Conservation (phyloP, 2,797 vertebrate genomes). For the Enteromius viviparus region DNA sequence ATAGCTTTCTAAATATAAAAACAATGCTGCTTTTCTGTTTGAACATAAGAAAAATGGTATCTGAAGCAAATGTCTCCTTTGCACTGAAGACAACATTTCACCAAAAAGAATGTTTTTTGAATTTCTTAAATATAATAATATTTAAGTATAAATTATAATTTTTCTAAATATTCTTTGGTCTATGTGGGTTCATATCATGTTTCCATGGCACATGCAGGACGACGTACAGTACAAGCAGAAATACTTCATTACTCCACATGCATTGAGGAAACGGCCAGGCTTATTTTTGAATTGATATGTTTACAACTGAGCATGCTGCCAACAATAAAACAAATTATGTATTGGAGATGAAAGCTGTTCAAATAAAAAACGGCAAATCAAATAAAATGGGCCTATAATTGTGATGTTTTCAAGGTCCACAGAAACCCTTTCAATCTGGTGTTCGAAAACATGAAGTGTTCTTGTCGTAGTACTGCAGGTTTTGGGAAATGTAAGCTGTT, state of each 20-base stretch:
- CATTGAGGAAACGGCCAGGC: not conserved
- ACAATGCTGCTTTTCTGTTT: slow-evolving; percentile 52
- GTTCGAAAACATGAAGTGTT: not conserved
- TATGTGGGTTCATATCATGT: not conserved
- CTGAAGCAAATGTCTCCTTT: slow-evolving; percentile 67
- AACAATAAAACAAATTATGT: slow-evolving; percentile 8
- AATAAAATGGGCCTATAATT: slow-evolving; percentile 5
- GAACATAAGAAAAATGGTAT: slow-evolving; percentile 60
- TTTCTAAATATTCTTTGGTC: not conserved
- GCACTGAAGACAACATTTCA: slow-evolving; percentile 69
- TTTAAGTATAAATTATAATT: slow-evolving; percentile 14
- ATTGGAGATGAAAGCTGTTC: slow-evolving; percentile 22
- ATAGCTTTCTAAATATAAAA: slow-evolving; percentile 63
- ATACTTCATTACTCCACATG: not conserved
- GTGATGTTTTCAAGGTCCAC: slow-evolving; percentile 7
- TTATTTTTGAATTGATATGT: not conserved
- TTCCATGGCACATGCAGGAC: not conserved
- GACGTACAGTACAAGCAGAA: not conserved
- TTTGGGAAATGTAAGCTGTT: not conserved
- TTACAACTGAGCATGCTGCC: slow-evolving; percentile 21
- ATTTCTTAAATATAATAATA: slow-evolving; percentile 20
- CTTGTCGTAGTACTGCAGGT: not conserved
- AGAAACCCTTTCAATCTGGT: not conserved
- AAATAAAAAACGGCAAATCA: slow-evolving; percentile 38
- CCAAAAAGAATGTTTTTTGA: slow-evolving; percentile 29